Conservation (phyloP, 2,113 vertebrate genomes). For the Oriolus oriolus region DNA sequence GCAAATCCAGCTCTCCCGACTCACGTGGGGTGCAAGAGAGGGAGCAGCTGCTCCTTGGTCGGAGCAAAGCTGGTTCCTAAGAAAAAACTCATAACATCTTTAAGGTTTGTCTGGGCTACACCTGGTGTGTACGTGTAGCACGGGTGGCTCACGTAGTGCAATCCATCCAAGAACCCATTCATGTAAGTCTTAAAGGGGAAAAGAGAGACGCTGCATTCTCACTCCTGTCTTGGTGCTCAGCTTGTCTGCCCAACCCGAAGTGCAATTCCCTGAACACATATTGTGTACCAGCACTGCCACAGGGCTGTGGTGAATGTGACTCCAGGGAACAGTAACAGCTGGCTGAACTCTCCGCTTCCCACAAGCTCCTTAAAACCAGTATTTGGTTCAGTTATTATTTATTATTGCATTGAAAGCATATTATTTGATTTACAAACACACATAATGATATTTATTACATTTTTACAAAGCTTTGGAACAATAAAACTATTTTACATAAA, state of each 20-base stretch:
- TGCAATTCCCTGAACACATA: background rate
- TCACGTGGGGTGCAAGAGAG: background rate
- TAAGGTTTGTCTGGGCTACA: background rate
- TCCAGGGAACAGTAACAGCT: background rate
- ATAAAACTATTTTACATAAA: background rate
- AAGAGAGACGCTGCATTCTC: background rate
- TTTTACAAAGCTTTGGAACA: conserved; percentile 24
- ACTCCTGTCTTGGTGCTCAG: background rate
- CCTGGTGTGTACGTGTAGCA: background rate
- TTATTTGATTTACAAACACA: background rate
- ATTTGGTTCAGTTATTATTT: background rate
- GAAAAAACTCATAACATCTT: background rate
- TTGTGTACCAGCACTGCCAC: background rate
- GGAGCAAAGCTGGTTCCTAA: background rate
- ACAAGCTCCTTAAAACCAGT: background rate
- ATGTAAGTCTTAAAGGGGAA: background rate
- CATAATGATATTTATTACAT: background rate
- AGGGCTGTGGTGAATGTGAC: background rate
- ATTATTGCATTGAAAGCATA: background rate
- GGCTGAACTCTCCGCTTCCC: background rate
- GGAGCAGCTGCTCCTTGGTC: background rate
- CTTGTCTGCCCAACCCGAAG: background rate
- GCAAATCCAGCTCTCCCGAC: background rate
- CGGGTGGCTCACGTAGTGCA: fast-evolving
- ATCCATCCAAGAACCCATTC: background rate